Conservation (phyloP, 2,888 invertebrate genomes). For the Monochamus alternatus region DNA sequence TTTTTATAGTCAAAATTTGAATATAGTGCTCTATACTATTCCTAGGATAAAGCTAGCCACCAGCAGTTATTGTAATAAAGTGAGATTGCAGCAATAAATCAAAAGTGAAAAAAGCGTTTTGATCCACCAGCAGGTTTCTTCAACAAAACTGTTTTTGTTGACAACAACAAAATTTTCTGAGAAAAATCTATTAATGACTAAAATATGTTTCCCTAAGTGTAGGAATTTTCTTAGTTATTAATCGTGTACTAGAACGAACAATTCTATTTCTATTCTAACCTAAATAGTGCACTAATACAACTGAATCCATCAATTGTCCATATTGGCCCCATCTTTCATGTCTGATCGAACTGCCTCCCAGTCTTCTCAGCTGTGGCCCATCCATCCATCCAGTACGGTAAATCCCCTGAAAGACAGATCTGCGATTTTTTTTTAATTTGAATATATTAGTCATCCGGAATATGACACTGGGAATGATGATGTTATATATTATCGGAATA, state of each 20-base stretch:
- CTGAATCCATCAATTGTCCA: neutral
- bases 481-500: constrained; percentile 6
- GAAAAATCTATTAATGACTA: no score
- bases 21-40: no score
- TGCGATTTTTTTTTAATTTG: neutral
- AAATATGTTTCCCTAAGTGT: no score
- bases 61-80: no score
- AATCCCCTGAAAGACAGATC: constrained; percentile 3
- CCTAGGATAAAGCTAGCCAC: no score
- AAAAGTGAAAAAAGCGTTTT: no score
- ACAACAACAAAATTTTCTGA: no score
- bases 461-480: neutral
- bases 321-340: neutral
- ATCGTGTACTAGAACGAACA: neutral
- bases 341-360: neutral
- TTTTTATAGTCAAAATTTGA: no score
- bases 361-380: neutral
- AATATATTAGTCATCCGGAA: neutral
- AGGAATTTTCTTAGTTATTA: no score
- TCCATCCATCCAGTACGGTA: neutral
- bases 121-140: no score
- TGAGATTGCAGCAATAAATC: no score
- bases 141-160: no score
- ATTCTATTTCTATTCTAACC: neutral
- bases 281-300: constrained; percentile 2